A percentile compares a stretch with the other conserved stretches of the same genome.
Evolutionary conservation across 2,797 vertebrate genomes (phyloP).

Genomic region (Podarcis siculus): DNA sequence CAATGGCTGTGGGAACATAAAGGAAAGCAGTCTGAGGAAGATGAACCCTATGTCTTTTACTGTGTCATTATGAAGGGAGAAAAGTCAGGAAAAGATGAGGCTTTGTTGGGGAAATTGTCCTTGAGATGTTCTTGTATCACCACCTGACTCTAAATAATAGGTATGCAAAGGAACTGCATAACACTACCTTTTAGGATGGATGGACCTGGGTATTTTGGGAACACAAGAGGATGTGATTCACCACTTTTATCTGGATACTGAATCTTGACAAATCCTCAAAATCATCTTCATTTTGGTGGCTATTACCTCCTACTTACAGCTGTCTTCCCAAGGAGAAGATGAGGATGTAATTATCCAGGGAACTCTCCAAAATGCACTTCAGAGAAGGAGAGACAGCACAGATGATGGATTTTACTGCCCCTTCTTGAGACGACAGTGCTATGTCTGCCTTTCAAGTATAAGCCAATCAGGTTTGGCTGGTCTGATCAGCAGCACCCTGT

Average conservation of each 20-base stretch:
- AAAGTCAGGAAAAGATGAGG: neutral
- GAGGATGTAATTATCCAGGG: constrained; percentile 9
- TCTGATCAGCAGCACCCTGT: neutral
- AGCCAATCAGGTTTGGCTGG: neutral
- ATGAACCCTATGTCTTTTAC: neutral
- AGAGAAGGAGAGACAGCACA: neutral
- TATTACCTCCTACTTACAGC: neutral
- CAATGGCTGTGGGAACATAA: constrained; percentile 1
- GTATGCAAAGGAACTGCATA: neutral
- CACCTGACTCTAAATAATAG: constrained; percentile 24
- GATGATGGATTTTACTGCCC: neutral
- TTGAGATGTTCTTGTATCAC: neutral
- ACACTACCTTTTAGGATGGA: neutral
- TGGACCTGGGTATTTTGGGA: neutral
- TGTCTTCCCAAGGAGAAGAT: constrained; percentile 34
- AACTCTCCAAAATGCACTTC: neutral
- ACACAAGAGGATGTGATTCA: neutral
- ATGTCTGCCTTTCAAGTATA: constrained; percentile 1
- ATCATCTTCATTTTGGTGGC: constrained; percentile 17
- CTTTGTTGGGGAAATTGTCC: constrained; percentile 13
- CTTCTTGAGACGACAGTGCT: neutral
- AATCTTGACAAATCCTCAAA: constrained; percentile 24
- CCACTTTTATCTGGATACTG: constrained; percentile 10
- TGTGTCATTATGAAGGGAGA: neutral
- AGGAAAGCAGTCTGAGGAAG: constrained; percentile 15